A percentile compares a stretch with the other conserved stretches of the same genome.
phyloP scores from a whole-genome alignment of 2,113 vertebrate genomes.

The Callaeas wilsoni region DNA sequence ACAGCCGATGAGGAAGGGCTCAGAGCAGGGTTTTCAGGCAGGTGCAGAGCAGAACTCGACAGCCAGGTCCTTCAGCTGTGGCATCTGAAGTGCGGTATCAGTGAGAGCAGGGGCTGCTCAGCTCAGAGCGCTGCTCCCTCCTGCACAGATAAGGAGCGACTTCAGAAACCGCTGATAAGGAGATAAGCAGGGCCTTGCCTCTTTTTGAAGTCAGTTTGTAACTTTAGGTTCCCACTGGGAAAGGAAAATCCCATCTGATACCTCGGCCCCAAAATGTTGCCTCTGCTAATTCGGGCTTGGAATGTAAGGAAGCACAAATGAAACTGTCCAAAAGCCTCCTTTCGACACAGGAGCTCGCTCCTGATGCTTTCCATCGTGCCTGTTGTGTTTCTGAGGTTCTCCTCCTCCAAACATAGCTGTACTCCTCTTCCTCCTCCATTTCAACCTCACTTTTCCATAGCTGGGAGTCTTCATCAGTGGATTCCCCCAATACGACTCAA shows the following conservation, averaged over 20 bases:
- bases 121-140: neutral
- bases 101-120: neutral
- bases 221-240: neutral
- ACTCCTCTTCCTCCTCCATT: neutral
- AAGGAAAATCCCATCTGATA: neutral
- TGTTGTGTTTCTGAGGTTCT: neutral
- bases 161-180: neutral
- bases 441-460: neutral
- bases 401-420: neutral
- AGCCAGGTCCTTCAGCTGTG: neutral
- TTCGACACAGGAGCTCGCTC: neutral
- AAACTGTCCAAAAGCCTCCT: neutral
- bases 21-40: neutral
- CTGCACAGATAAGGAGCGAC: neutral
- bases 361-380: rapidly evolving
- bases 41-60: neutral
- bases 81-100: rapidly evolving
- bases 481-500: neutral
- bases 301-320: neutral
- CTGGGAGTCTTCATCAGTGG: neutral
- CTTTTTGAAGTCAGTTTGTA: neutral
- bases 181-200: neutral
- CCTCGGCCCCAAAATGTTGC: neutral
- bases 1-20: neutral
- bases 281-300: neutral